A percentile compares a stretch with the other conserved stretches of the same genome.
Evolutionary conservation across 2,113 vertebrate genomes (phyloP).

Genomic region (Noctilio leporinus): DNA sequence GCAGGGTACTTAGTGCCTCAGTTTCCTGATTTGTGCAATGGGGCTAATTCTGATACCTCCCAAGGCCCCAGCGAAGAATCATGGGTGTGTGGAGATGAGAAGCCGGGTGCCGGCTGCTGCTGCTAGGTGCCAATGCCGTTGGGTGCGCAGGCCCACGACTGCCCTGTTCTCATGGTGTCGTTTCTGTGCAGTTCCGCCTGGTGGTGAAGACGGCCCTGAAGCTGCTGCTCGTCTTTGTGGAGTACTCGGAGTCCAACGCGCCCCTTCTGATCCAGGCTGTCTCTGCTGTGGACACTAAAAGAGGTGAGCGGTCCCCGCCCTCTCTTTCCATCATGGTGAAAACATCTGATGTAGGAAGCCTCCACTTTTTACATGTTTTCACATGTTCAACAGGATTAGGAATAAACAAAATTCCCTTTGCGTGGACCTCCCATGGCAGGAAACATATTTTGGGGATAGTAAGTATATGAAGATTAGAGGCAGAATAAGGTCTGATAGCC

Average conservation of each 20-base stretch:
- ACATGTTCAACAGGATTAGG: background rate
- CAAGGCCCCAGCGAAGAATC: background rate
- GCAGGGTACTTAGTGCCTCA: background rate
- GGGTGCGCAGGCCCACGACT: fast-evolving
- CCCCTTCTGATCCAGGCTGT: conserved; percentile 87
- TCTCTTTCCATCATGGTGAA: background rate
- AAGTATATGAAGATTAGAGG: background rate
- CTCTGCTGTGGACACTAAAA: conserved; percentile 84
- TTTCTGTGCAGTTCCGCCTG: conserved; percentile 87
- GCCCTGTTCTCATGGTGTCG: background rate
- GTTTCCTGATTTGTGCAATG: background rate
- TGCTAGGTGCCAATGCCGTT: fast-evolving
- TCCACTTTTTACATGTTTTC: background rate
- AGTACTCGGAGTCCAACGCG: conserved; percentile 92
- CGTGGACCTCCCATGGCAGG: background rate
- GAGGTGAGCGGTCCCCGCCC: conserved; percentile 78
- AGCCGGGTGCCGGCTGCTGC: fast-evolving
- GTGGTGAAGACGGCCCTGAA: conserved; percentile 97
- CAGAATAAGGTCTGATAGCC: background rate
- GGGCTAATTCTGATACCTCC: background rate
- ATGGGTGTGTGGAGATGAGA: background rate
- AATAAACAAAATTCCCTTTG: background rate
- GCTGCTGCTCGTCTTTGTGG: conserved; percentile 96
- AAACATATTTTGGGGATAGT: background rate
- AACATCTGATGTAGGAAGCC: background rate